Conservation (phyloP, 2,113 vertebrate species). For the Sarotherodon lohbergeri region DNA sequence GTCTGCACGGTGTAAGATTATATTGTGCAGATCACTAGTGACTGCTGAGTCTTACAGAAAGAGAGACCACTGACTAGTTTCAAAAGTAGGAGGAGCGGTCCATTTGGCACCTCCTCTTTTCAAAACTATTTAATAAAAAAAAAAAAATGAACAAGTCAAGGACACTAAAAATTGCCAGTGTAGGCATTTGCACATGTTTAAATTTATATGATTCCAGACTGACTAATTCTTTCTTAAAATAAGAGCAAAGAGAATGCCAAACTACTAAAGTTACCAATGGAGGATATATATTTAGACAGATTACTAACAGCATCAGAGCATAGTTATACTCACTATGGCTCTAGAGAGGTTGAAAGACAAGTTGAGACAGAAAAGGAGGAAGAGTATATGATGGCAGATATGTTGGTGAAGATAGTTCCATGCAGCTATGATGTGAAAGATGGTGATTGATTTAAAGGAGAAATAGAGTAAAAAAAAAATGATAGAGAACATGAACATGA, state of each 20-base stretch:
- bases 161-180: background rate
- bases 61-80: background rate
- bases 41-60: slow-evolving; percentile 16
- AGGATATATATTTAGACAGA: slow-evolving; percentile 24
- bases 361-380: background rate
- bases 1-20: slow-evolving; percentile 6
- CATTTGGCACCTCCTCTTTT: background rate
- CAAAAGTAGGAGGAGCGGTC: background rate
- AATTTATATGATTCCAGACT: background rate
- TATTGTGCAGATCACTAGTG: slow-evolving; percentile 10
- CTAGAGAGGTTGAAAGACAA: background rate
- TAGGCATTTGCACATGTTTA: background rate
- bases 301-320: background rate
- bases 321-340: slow-evolving; percentile 17
- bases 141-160: background rate
- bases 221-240: background rate
- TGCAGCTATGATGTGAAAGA: background rate
- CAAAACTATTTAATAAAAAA: background rate
- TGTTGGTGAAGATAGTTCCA: background rate
- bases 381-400: background rate
- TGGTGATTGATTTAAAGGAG: background rate
- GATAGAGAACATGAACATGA: background rate
- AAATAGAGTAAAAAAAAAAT: background rate
- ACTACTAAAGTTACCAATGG: background rate
- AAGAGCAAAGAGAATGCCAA: slow-evolving; percentile 13